Evolutionary conservation across 1,140 invertebrate genomes (phyloP).

Genomic region (Apis cerana): DNA sequence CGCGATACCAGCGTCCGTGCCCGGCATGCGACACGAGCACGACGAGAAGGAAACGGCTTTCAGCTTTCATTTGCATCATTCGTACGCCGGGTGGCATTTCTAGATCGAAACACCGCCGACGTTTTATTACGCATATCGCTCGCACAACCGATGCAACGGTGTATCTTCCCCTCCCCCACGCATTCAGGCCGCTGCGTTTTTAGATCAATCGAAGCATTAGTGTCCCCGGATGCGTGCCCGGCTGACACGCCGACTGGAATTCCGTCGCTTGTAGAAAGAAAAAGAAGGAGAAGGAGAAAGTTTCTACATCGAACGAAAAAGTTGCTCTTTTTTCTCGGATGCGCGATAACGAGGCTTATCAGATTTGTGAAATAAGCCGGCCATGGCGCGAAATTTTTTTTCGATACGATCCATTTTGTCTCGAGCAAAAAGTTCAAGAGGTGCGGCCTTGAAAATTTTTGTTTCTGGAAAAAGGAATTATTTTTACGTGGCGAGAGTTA

Average conservation of each 20-base stretch:
- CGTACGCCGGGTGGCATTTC: slow-evolving; percentile 67
- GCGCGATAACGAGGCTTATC: slow-evolving; percentile 29
- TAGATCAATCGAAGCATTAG: slow-evolving; percentile 72
- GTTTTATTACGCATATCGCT: slow-evolving; percentile 68
- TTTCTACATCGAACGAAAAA: too few species aligned
- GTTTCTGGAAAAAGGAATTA: too few species aligned
- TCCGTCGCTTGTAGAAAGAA: slow-evolving; percentile 46
- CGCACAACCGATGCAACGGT: slow-evolving; percentile 39
- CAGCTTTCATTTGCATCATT: slow-evolving; percentile 72
- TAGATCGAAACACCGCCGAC: slow-evolving; percentile 53
- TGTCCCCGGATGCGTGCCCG: slow-evolving; percentile 65
- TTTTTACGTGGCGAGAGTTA: too few species aligned
- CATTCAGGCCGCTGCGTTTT: slow-evolving; percentile 54
- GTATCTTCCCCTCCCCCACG: neutral
- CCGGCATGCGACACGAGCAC: slow-evolving; percentile 41
- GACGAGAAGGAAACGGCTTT: slow-evolving; percentile 68
- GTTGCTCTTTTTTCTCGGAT: neutral
- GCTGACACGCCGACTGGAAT: slow-evolving; percentile 51
- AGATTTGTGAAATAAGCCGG: neutral
- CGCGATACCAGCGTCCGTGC: slow-evolving; percentile 54
- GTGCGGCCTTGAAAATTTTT: too few species aligned
- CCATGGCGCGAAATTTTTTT: too few species aligned
- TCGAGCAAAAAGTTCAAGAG: too few species aligned
- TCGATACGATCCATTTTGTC: too few species aligned
- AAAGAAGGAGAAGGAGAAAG: too few species aligned